Conservation (phyloP, 2,797 vertebrate species). For the Falco cherrug region DNA sequence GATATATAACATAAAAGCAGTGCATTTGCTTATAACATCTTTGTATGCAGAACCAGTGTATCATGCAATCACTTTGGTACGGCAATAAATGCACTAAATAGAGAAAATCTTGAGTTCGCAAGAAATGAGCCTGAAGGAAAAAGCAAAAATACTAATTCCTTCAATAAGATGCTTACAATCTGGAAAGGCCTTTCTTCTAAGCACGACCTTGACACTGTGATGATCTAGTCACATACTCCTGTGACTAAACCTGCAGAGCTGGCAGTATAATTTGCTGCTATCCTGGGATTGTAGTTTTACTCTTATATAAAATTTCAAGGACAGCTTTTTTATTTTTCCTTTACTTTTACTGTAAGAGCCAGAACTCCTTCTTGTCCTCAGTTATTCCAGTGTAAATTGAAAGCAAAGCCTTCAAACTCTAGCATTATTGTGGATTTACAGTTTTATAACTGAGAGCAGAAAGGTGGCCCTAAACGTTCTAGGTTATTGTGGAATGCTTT, state of each 20-base stretch:
- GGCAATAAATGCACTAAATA: neutral
- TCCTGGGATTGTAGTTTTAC: neutral
- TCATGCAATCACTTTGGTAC: neutral
- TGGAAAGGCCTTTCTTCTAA: neutral
- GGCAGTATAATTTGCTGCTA: conserved; percentile 34
- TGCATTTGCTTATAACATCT: neutral
- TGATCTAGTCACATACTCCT: neutral
- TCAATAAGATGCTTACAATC: neutral
- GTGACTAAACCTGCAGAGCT: conserved; percentile 11
- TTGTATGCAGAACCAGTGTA: neutral
- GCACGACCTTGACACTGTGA: neutral
- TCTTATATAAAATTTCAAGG: conserved; percentile 51
- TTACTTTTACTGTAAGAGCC: conserved; percentile 12
- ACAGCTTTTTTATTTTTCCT: conserved; percentile 45
- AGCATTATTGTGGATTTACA: conserved; percentile 61
- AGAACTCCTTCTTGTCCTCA: neutral
- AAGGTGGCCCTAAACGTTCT: conserved; percentile 57
- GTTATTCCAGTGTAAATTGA: conserved; percentile 48
- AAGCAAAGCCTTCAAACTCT: conserved; percentile 60
- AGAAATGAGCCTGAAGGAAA: neutral
- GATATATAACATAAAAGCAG: neutral
- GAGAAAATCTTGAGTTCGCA: neutral
- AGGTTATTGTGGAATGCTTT: conserved; percentile 8
- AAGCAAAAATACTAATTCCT: neutral
- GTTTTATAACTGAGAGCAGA: conserved; percentile 51